Base-by-base conservation (phyloP, 2,888 invertebrate species). In the Amiota communis region DNA sequence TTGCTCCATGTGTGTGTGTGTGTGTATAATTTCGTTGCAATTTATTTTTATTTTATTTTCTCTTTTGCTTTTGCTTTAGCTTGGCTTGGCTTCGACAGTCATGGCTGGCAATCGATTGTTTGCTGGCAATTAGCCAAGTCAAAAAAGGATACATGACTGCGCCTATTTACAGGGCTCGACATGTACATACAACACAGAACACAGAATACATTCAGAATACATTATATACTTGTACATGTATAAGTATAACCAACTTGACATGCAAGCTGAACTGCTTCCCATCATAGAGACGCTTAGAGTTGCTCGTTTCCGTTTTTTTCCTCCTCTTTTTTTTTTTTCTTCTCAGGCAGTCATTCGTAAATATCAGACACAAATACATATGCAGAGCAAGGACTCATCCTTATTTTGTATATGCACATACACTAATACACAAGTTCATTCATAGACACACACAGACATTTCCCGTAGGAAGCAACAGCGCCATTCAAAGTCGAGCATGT, bases 391-490 rank as follows among this genome's bases (percentile, higher is more conserved):
- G 13, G 53, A 13, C 13, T 53, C 53, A n/a, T 53, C 15, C 53
- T 53, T 53, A n/a, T 36, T 0, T 8, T 11, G 23, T 23, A 3
- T 23, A 3, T 23, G 23, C 4, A 46, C 63, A 63, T 9, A 65
- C 12, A 65, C 46, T 20, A 11, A 48, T 17, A 65, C 49, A 65
- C 47, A 63, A 23, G 63, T 51, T 23, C 67, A 53, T 68, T 68
- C 20, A 51, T 53, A 68, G 67, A 36, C 36, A 36, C 36, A 36
- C 74, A 78, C 75, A 23, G 15, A 53, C 72, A 78, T 77, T 77
- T 75, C 77, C 73, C 72, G 74, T 75, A 75, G 78, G 75, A 77
- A 76, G 77, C 67, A 36, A 48, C 23, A 51, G 48, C 15, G 51
- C 67, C 67, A 53, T 53, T 51, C 51, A 68, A 23, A 11, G 51